phyloP scores from a whole-genome alignment of 2,113 vertebrate genomes.

The Condylura cristata region DNA sequence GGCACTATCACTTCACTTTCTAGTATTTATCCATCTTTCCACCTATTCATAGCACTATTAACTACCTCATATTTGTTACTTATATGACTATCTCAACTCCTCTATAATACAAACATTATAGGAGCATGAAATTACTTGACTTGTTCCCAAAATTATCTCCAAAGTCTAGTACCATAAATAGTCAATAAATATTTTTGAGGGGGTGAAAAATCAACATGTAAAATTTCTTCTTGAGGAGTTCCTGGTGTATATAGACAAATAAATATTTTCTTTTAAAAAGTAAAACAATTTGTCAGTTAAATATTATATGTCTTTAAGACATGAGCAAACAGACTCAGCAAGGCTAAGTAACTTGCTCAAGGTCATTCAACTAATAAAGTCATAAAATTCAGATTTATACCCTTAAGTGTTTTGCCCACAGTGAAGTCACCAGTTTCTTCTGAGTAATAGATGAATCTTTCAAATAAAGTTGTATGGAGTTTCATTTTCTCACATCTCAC shows the following conservation, averaged over 20 bases:
- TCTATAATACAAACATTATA: not conserved
- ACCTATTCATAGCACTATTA: not conserved
- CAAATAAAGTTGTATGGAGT: slow-evolving; percentile 12
- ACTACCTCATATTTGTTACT: not conserved
- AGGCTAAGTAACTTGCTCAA: not conserved
- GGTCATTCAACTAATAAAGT: not conserved
- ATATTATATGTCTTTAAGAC: slow-evolving; percentile 17
- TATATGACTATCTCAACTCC: not conserved
- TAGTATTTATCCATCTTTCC: not conserved
- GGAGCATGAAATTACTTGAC: not conserved
- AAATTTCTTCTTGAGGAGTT: not conserved
- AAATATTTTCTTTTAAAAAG: slow-evolving; percentile 5
- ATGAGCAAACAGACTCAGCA: not conserved
- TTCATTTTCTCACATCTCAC: slow-evolving; percentile 37
- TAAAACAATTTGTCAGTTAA: not conserved
- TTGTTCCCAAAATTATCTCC: not conserved
- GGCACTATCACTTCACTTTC: not conserved
- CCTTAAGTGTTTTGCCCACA: not conserved
- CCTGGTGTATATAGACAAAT: not conserved
- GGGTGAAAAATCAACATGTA: not conserved
- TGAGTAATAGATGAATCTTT: slow-evolving; percentile 52
- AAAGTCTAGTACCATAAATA: not conserved
- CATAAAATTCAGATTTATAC: slow-evolving; percentile 22
- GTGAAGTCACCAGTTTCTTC: slow-evolving; percentile 35
- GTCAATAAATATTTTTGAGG: slow-evolving; percentile 35